Percentiles rank a stretch among this genome's conserved stretches.
phyloP scores from a whole-genome alignment of 2,797 vertebrate genomes.

The Sorex maritimensis region DNA sequence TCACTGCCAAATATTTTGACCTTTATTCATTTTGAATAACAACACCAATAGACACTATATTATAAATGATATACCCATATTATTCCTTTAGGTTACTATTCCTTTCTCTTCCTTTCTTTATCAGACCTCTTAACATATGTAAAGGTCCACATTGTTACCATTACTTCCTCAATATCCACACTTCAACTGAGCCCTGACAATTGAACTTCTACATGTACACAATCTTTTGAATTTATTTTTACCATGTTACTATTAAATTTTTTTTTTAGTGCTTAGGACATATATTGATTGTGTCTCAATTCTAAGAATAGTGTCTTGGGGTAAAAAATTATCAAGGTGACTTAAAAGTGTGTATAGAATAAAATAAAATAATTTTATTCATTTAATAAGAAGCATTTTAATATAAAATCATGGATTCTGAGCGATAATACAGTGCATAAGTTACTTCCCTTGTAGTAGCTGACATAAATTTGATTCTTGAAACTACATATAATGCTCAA shows the following conservation, averaged over 20 bases:
- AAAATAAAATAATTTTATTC: conserved; percentile 16
- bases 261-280: conserved; percentile 11
- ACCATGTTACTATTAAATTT: neutral
- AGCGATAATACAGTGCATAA: too few relatives aligned
- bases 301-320: neutral
- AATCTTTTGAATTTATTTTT: conserved; percentile 8
- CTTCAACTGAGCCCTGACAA: neutral
- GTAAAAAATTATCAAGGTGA: neutral
- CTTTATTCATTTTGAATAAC: neutral
- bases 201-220: neutral
- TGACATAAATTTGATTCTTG: too few relatives aligned
- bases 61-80: neutral
- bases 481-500: too few relatives aligned
- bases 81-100: neutral
- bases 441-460: too few relatives aligned
- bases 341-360: conserved; percentile 40
- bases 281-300: neutral
- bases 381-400: neutral
- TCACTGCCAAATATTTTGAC: neutral
- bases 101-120: neutral
- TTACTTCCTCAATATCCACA: neutral
- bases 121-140: neutral
- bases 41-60: neutral
- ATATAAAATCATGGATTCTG: neutral
- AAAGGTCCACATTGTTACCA: neutral